Percentiles rank a stretch among this genome's conserved stretches.
Conservation (phyloP, 2,888 invertebrate genomes). For the Molanna angustata region DNA sequence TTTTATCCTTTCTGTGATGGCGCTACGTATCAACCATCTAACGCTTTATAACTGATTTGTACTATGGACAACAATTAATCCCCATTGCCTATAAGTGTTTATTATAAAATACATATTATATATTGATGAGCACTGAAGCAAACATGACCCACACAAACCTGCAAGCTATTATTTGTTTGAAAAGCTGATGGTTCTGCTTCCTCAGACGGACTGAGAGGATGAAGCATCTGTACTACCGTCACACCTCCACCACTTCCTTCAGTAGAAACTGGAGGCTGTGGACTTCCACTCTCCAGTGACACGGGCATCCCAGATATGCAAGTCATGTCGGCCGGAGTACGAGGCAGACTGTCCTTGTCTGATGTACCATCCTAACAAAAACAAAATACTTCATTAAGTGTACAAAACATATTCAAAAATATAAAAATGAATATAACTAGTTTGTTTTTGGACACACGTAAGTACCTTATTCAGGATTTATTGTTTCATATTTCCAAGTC, state of each 20-base stretch:
- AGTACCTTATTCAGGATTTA: no score
- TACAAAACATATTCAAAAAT: no score
- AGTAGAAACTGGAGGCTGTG: not conserved
- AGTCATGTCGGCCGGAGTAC: conserved; percentile 55
- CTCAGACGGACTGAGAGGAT: conserved; percentile 73
- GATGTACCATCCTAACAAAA: conserved; percentile 31
- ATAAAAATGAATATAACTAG: no score
- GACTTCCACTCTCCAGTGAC: conserved; percentile 5
- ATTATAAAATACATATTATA: conserved; percentile 1
- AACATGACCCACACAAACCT: conserved; percentile 37
- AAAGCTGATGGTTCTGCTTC: conserved; percentile 47
- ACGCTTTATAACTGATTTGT: not conserved
- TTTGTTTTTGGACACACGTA: no score
- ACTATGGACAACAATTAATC: not conserved
- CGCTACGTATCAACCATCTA: no score
- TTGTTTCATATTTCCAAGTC: no score
- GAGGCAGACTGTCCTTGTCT: conserved; percentile 54
- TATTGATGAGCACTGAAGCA: conserved; percentile 1
- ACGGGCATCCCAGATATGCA: conserved; percentile 47
- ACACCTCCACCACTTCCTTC: conserved; percentile 14
- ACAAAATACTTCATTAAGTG: not conserved
- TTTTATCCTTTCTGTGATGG: no score
- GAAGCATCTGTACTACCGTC: conserved; percentile 52
- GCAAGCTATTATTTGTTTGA: conserved; percentile 56
- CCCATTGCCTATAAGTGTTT: not conserved